Evolutionary conservation across 2,888 invertebrate genomes (phyloP).

Genomic region (Tenthredo distinguenda): DNA sequence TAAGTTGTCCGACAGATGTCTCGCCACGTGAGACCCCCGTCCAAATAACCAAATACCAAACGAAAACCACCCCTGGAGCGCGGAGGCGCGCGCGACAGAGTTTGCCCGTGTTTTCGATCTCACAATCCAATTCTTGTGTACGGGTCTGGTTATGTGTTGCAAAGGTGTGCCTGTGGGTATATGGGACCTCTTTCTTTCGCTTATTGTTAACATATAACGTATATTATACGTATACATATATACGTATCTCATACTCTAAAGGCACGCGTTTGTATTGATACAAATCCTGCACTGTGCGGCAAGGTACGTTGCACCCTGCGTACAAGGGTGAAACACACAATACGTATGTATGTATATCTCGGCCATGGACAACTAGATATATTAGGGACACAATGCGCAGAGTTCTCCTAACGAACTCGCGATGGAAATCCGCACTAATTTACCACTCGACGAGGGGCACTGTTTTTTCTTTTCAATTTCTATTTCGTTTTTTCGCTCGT

Average conservation of each 20-base stretch:
- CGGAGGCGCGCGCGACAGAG: conserved; percentile 15
- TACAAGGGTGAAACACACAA: conserved; percentile 25
- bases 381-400: conserved; percentile 26
- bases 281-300: conserved; percentile 8
- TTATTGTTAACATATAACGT: conserved; percentile 1
- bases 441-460: neutral
- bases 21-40: conserved; percentile 74
- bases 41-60: conserved; percentile 61
- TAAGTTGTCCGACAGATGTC: conserved; percentile 77
- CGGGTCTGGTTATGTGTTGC: neutral
- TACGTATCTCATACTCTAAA: neutral
- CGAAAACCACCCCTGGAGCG: conserved; percentile 46
- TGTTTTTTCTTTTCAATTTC: neutral
- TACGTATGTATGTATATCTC: neutral
- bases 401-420: conserved; percentile 27
- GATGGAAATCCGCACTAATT: conserved; percentile 33
- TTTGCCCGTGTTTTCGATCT: conserved; percentile 37
- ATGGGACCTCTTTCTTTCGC: neutral
- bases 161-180: neutral
- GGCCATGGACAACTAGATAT: neutral
- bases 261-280: conserved; percentile 30
- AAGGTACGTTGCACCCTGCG: neutral
- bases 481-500: neutral
- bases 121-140: conserved; percentile 34
- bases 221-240: neutral